Evolutionary conservation across 1,140 invertebrate genomes (phyloP), one percentile per base, ranked within the genome.

Genomic region (Nixonia krombeini): DNA sequence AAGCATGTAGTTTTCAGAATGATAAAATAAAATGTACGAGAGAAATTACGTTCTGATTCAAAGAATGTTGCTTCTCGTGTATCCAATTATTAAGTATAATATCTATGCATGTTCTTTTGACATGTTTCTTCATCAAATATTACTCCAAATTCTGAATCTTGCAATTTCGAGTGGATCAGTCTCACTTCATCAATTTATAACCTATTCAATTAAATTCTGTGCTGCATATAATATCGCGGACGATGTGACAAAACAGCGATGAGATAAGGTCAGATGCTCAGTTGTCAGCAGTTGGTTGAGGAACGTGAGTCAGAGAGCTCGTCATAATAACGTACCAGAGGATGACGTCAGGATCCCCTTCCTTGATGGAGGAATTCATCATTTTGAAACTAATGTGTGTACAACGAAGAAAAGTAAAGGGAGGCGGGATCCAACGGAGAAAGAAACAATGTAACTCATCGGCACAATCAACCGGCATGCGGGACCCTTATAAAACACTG

Each of bases 291-390:
- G 47, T 62, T 45, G 51, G 46, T 18, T 53, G 41, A 33, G 9
- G 53, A 49, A 64, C 70, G 49, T 85, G 82, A 84, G 72, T 84
- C 81, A 83, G 80, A 82, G 62, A 76, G 80, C 75, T 77, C 71
- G 79, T 73, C 69, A 69, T 64, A 59, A 67, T 76, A 74, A 64
- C 71, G 69, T 72, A 59, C 62, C 46, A 26, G 41, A 53, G 69
- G 74, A 79, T 84, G 82, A 85, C 81, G 82, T 82, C 82, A 83
- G 72, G 46, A 37, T 72, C 73, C 75, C 74, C 70, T 72, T 73
- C 70, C 59, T 63, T 63, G 58, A 63, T 70, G 55, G 67, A 80
- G 79, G 73, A 81, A 82, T 75, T 81, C 80, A 81, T 82, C 79
- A 70, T 76, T 63, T 69, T 64, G 73, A 82, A n/a, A n/a, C n/a